Evolutionary conservation across 2,113 vertebrate genomes (phyloP).

Genomic region (Laticauda laticaudata): DNA sequence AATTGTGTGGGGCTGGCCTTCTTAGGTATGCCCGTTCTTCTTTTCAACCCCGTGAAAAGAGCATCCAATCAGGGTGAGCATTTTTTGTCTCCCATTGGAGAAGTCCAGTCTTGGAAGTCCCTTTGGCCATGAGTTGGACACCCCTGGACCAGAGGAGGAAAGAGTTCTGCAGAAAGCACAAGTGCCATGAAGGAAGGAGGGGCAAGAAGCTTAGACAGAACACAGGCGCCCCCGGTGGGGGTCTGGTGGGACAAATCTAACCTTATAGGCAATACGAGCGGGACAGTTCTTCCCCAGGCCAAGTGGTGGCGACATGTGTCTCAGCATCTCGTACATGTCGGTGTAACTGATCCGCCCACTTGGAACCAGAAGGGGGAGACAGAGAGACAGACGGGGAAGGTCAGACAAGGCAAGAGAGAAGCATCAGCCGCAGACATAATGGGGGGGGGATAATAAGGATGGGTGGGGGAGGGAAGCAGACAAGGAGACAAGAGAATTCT

Average conservation of each 20-base stretch:
- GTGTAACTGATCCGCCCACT: slow-evolving; percentile 99
- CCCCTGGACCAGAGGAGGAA: slow-evolving; percentile 42
- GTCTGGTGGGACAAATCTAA: slow-evolving; percentile 73
- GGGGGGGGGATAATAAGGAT: slow-evolving; percentile 14
- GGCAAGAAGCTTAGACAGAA: slow-evolving; percentile 41
- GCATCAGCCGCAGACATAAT: not conserved
- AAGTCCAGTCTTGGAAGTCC: not conserved
- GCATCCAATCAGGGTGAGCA: no score
- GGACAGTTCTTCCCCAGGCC: slow-evolving; percentile 99
- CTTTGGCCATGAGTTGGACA: not conserved
- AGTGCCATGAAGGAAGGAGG: slow-evolving; percentile 32
- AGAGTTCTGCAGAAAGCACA: slow-evolving; percentile 38
- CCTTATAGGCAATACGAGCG: slow-evolving; percentile 97
- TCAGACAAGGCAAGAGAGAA: slow-evolving; percentile 24
- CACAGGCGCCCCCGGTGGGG: slow-evolving; percentile 30
- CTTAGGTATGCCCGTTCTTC: not conserved
- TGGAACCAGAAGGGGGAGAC: slow-evolving; percentile 56
- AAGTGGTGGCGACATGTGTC: slow-evolving; percentile 98
- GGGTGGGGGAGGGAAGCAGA: not conserved
- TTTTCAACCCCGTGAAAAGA: not conserved
- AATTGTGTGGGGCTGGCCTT: no score
- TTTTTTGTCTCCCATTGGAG: no score
- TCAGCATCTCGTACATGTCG: slow-evolving; percentile 99
- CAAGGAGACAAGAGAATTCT: slow-evolving; percentile 75
- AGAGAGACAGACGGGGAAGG: slow-evolving; percentile 30